Base-by-base conservation (phyloP, 1,140 invertebrate species). In the Saccostrea glomerata region DNA sequence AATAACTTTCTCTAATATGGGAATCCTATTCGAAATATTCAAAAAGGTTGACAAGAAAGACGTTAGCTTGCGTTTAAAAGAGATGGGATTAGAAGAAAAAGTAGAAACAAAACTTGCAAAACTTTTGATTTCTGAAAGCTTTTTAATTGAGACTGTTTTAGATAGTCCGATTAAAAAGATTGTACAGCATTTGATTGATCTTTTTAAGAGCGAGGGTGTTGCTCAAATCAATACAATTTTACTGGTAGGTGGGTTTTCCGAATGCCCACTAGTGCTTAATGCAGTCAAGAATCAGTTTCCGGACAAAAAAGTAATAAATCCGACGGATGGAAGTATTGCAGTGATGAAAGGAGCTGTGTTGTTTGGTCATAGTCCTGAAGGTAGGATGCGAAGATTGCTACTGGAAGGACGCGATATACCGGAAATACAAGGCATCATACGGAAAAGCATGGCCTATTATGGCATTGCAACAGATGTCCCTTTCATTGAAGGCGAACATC, bases 171-270 rank as follows among this genome's bases (percentile, higher is more conserved):
- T 85, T 36, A 25, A 23, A 30, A 23, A 23, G 12, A 12, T 73
- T 25, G 66, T 85, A 20, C 15, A 40, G 15, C 25, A 20, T 20
- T 70, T 56, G 47, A 12, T 15, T n/a, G 20, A 66, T n/a, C 25
- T 86, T 13, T 25, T 82, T 47, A 3, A 55, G 12, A 13, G 56
- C 2, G 23, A 25, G 15, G n/a, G 36, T 2, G 63, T 73, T 9
- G 54, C 36, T 23, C 70, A 40, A 4, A 56, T 86, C 25, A 5
- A 23, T 23, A 23, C 15, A 2, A 25, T 86, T 23, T 55, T 86
- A 56, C 70, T 86, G 2, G 86, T 86, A 0, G 86, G 86, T 1
- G 86, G 86, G 11, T 86, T 86, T 82, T 86, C 86, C 25, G 86
- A 82, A 56, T 86, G 66, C 56, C 36, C 40, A 15, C 1, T 86